phyloP scores from a whole-genome alignment of 2,888 invertebrate species.

The Danaus chrysippus region DNA sequence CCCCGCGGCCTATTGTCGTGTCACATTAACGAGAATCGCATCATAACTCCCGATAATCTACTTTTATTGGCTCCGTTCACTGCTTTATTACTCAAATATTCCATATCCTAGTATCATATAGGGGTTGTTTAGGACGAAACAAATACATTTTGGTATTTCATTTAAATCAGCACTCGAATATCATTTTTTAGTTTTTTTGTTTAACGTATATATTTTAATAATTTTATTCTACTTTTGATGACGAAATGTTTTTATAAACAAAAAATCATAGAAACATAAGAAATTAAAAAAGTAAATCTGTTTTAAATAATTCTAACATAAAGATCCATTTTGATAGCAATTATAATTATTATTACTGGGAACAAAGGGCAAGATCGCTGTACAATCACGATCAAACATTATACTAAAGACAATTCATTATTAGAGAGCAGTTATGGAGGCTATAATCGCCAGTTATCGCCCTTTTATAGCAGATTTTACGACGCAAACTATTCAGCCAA shows the following conservation, averaged over 20 bases:
- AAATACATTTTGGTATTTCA: background rate
- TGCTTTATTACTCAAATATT: slow-evolving; percentile 49
- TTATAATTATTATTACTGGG: slow-evolving; percentile 26
- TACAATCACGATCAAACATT: slow-evolving; percentile 57
- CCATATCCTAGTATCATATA: slow-evolving; percentile 12
- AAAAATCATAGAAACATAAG: background rate
- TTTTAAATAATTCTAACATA: slow-evolving; percentile 1
- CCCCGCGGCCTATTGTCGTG: slow-evolving; percentile 68
- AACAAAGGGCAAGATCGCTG: slow-evolving; percentile 24
- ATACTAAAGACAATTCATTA: slow-evolving; percentile 79
- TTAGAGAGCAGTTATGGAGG: slow-evolving; percentile 71
- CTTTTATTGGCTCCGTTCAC: slow-evolving; percentile 72
- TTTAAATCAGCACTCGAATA: background rate
- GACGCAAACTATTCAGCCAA: slow-evolving; percentile 76
- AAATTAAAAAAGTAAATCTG: background rate
- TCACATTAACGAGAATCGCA: slow-evolving; percentile 74
- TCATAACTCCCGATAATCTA: slow-evolving; percentile 78
- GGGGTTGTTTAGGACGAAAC: slow-evolving; percentile 1
- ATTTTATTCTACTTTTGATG: too few species aligned
- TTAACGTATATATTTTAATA: too few species aligned
- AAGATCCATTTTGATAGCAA: slow-evolving; percentile 8
- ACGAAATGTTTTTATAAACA: background rate
- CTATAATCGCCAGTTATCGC: slow-evolving; percentile 77
- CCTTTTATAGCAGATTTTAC: slow-evolving; percentile 79
- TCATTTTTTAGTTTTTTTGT: too few species aligned